phyloP scores from a whole-genome alignment of 2,797 vertebrate genomes.

The Decapterus maruadsi region DNA sequence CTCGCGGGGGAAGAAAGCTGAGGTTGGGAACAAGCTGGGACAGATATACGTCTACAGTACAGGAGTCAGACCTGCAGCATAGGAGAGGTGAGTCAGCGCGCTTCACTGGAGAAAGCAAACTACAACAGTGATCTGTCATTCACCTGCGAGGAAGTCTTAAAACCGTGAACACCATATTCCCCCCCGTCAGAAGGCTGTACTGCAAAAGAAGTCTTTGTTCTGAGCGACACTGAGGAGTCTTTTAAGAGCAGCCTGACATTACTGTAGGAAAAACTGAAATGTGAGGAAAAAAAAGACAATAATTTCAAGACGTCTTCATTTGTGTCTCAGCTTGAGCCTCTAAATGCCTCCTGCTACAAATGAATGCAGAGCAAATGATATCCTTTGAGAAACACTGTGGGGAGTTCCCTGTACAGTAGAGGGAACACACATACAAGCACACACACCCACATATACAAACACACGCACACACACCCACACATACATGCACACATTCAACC shows the following conservation, averaged over 20 bases:
- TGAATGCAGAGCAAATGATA: conserved; percentile 63
- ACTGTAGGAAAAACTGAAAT: conserved; percentile 1
- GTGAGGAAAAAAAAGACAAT: conserved; percentile 47
- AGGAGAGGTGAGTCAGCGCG: conserved; percentile 42
- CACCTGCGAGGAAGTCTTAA: conserved; percentile 46
- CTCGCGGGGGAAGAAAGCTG: conserved; percentile 42
- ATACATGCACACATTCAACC: conserved; percentile 15
- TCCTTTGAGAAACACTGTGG: conserved; percentile 57
- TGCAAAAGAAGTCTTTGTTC: background rate
- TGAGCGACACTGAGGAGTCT: background rate
- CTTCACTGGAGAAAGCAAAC: conserved; percentile 42
- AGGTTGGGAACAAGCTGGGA: conserved; percentile 73
- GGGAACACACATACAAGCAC: conserved; percentile 37
- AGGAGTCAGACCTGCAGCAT: conserved; percentile 44
- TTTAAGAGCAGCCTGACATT: conserved; percentile 23
- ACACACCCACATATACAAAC: conserved; percentile 25
- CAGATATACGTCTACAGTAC: conserved; percentile 65
- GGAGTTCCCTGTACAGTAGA: conserved; percentile 68
- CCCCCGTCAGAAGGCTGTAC: background rate
- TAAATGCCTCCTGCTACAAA: conserved; percentile 45
- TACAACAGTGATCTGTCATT: conserved; percentile 41
- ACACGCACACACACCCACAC: conserved; percentile 5
- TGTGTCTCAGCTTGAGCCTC: conserved; percentile 33
- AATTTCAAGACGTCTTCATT: conserved; percentile 58
- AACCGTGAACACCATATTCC: conserved; percentile 9